phyloP scores from a whole-genome alignment of 2,113 vertebrate genomes.

The Tragelaphus scriptus region DNA sequence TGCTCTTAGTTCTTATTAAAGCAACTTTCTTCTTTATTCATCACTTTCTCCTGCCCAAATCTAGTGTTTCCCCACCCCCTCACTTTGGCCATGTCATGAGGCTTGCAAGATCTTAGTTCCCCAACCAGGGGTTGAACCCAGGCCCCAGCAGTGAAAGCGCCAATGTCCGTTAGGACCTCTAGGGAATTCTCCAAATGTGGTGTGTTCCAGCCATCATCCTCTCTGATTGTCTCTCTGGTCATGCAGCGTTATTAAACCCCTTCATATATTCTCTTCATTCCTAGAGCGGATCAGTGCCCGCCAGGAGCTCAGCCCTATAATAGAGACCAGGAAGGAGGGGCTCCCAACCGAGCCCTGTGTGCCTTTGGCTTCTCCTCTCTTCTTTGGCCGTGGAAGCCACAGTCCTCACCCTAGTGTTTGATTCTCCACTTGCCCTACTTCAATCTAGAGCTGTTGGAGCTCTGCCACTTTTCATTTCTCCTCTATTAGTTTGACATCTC shows the following conservation, averaged over 20 bases:
- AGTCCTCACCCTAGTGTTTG: background rate
- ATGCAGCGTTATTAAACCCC: background rate
- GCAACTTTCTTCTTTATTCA: background rate
- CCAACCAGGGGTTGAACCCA: background rate
- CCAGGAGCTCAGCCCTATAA: background rate
- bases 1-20: background rate
- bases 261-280: background rate
- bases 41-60: background rate
- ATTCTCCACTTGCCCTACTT: background rate
- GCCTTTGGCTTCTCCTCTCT: background rate
- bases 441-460: background rate
- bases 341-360: background rate
- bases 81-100: background rate
- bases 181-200: background rate
- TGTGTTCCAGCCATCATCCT: background rate
- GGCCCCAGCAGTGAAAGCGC: background rate
- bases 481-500: background rate
- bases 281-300: background rate
- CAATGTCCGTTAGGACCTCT: background rate
- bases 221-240: background rate
- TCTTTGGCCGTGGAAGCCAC: background rate
- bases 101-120: background rate
- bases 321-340: background rate
- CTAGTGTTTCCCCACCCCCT: background rate
- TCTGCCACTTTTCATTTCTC: background rate